Base-by-base conservation (phyloP, 2,113 vertebrate species). In the Oryzias javanicus region DNA sequence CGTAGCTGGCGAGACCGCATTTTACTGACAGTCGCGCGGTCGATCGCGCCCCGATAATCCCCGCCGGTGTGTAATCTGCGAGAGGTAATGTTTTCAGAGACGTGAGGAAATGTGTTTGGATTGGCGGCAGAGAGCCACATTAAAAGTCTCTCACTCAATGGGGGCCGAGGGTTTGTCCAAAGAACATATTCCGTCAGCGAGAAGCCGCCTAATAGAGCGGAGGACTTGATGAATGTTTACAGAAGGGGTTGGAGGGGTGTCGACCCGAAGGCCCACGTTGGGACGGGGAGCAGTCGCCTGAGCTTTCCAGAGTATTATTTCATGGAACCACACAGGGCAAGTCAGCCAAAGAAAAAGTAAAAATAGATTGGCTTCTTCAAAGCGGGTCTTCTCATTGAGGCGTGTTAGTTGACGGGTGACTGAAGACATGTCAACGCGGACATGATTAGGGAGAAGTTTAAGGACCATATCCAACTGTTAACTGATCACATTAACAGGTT, bases 31-130 rank as follows among this genome's bases (percentile, higher is more conserved):
- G 92, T 92, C 91, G 91, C 91, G 94, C 94, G 90, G 93, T 92
- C 93, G 91, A 94, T 93, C 95, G 94, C 98, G 95, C 93, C 94
- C 93, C 92, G 92, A 89, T 94, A 93, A 94, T 97, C 95, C 94
- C 94, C 89, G 87, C 91, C 91, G 94, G 90, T 91, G 91, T 92
- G 92, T 91, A 94, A 94, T 94, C 93, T 94, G 91, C 84, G 87
- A 94, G 94, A 95, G 94, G 94, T 96, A 94, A 95, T 93, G 92
- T 95, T 95, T 94, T 93, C 87, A 81, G 81, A 94, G 91, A 92
- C 92, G 94, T 97, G 95, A 98, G 93, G 94, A 93, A 96, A 96
- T 97, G 92, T 96, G 93, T 97, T 98, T 97, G 92, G 86, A 89
- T 96, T 97, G 95, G 95, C 95, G 79, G 79, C 75, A 80, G 85